phyloP scores from a whole-genome alignment of 2,797 vertebrate genomes.

The Buphagus erythrorhynchus region DNA sequence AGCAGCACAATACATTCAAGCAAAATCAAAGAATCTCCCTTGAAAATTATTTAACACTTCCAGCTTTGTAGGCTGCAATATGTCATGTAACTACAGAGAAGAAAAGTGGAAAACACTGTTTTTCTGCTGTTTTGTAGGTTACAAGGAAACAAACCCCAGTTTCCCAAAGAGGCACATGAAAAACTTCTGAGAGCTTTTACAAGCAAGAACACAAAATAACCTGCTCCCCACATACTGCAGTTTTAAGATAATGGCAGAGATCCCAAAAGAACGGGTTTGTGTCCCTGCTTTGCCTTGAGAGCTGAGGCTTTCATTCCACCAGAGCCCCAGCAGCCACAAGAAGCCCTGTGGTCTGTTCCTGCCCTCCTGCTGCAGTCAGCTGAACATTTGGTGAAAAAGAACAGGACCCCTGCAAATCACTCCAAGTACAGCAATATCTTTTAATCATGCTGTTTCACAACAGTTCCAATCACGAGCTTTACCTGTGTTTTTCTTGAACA shows the following conservation, averaged over 20 bases:
- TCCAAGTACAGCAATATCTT: background rate
- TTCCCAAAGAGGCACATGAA: background rate
- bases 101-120: background rate
- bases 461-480: background rate
- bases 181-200: background rate
- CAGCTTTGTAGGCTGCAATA: background rate
- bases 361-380: background rate
- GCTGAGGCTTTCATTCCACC: background rate
- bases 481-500: background rate
- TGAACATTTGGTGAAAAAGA: background rate
- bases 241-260: background rate
- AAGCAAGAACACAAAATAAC: background rate
- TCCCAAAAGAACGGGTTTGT: fast-evolving
- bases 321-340: background rate
- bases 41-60: background rate
- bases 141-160: background rate
- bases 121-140: background rate
- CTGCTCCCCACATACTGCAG: background rate
- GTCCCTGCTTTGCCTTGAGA: background rate
- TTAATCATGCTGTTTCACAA: background rate
- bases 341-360: background rate
- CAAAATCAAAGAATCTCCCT: background rate
- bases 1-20: background rate
- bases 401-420: background rate
- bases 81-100: background rate